A percentile compares a stretch with the other conserved stretches of the same genome.
These are phyloP conservation scores for Drosophila recens DNA, from an alignment of 2,888 invertebrate species.

Conservation along the genomic window DNA sequence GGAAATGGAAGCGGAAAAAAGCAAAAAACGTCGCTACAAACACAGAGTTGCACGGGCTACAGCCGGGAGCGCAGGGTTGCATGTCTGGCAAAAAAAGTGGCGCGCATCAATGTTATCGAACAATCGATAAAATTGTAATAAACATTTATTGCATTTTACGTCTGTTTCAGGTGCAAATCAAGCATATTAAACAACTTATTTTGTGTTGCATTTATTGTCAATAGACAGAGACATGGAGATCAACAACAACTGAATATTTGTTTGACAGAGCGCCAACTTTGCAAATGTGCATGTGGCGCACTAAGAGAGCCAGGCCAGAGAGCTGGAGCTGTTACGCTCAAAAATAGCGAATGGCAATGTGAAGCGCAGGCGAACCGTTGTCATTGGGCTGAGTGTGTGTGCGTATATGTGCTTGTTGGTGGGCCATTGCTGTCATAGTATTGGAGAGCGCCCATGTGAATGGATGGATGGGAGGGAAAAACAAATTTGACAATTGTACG, in stretches of 20 bases:
- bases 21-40: conserved; percentile 68
- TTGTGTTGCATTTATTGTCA: background rate
- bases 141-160: conserved; percentile 29
- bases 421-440: conserved; percentile 36
- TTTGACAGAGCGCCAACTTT: conserved; percentile 26
- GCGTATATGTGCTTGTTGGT: conserved; percentile 39
- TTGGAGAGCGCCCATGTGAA: conserved; percentile 71
- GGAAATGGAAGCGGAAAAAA: conserved; percentile 79
- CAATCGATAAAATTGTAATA: conserved; percentile 59
- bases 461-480: conserved; percentile 70
- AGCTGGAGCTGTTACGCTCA: conserved; percentile 58
- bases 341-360: conserved; percentile 75
- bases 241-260: conserved; percentile 13
- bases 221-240: conserved; percentile 18
- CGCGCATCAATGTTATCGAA: conserved; percentile 54
- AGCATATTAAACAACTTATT: background rate
- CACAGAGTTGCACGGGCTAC: conserved; percentile 71
- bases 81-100: conserved; percentile 26
- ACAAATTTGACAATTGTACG: conserved; percentile 81
- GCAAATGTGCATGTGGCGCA: conserved; percentile 38
- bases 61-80: conserved; percentile 75
- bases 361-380: conserved; percentile 64
- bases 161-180: conserved; percentile 8
- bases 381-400: conserved; percentile 32
- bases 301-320: conserved; percentile 37